Evolutionary conservation across 64 coral and sea anemone species (phyloP), one percentile per base, ranked within the genome.

Genomic region (Porites australiensis): DNA sequence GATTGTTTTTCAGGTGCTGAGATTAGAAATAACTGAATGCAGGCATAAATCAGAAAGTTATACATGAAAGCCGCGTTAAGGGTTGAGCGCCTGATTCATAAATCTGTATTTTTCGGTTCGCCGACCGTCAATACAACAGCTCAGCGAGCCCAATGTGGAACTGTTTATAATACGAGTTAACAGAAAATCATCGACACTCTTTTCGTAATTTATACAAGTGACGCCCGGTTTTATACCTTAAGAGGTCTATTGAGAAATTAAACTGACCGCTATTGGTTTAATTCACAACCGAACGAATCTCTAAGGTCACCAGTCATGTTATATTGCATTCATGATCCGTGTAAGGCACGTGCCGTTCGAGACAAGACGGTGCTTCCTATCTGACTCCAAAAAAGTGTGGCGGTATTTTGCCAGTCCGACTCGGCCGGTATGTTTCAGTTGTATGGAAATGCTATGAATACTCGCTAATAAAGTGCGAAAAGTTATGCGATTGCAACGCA

Each of bases 91-190:
- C 59, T 44, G 61, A 66, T 68, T 68, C 81, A 84, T 84, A 67
- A 84, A 84, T 84, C 62, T 50, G 16, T 13, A 68, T 50, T 68
- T 61, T 60, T 67, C 68, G 63, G 27, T 37, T 59, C 66, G 64
- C 15, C 68, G 81, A 50, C 62, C 27, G 27, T 37, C 27, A 37
- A 37, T 37, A 37, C 27, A 37, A 37, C 27, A 37, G 27, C 27
- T 37, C 12, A 45, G 4, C 22, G 58, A 5, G 13, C 55, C 10
- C 27, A 66, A n/a, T 66, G 8, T 20, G 13, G 27, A 67, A 10
- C 51, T 68, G 81, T 84, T 84, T 84, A 63, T 84, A 84, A 84
- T 84, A 63, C 13, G 46, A 84, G 68, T 84, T 84, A 83, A 51
- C 7, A 22, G 81, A 63, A 84, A 43, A 45, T 84, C 44, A 51